phyloP scores from a whole-genome alignment of 2,888 invertebrate genomes.

The Digitonthophagus gazella region DNA sequence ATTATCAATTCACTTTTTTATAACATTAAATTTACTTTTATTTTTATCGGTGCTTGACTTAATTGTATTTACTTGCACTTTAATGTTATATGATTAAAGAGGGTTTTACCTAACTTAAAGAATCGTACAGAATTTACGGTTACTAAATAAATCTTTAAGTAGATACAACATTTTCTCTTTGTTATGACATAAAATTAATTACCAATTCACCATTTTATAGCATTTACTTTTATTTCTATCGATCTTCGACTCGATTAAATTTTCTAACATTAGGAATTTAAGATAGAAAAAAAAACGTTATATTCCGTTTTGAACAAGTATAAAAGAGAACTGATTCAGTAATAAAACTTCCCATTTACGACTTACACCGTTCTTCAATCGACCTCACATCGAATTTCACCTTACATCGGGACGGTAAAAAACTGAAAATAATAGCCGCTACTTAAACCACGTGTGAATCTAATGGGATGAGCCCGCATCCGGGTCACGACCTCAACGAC shows the following conservation, averaged over 20 bases:
- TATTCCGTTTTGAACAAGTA: neutral
- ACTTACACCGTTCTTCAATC: neutral
- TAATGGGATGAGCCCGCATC: slow-evolving; percentile 35
- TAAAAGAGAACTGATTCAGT: neutral
- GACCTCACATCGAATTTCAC: neutral
- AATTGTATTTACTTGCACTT: too few species aligned
- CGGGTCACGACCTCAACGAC: slow-evolving; percentile 38
- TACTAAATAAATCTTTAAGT: neutral
- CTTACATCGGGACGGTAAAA: neutral
- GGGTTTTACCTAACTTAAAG: too few species aligned
- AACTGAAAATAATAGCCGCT: slow-evolving; percentile 14
- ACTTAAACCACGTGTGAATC: slow-evolving; percentile 28
- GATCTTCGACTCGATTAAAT: too few species aligned
- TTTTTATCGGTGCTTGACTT: too few species aligned
- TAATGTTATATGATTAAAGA: too few species aligned
- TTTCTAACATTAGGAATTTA: too few species aligned
- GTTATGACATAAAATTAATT: neutral
- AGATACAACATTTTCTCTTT: neutral
- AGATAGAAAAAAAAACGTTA: too few species aligned
- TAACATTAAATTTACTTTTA: too few species aligned
- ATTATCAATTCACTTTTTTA: too few species aligned
- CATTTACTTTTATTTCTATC: too few species aligned
- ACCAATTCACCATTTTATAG: neutral
- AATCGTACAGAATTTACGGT: too few species aligned
- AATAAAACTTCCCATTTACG: neutral